phyloP scores from a whole-genome alignment of 2,113 vertebrate species.

The Theropithecus gelada region DNA sequence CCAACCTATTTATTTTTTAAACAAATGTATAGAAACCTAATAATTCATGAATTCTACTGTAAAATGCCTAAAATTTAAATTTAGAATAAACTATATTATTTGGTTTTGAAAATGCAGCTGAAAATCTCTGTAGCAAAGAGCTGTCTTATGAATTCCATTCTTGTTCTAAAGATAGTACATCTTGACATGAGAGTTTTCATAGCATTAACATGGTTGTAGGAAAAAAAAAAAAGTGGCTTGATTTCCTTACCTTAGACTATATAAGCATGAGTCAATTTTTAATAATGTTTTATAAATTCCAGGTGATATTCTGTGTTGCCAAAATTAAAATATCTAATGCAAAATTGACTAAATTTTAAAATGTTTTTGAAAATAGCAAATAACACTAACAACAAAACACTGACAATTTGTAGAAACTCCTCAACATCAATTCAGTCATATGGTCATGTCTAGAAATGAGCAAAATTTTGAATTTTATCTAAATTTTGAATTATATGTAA shows the following conservation, averaged over 20 bases:
- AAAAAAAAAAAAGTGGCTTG: not conserved
- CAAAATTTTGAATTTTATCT: not conserved
- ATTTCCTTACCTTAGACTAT: not conserved
- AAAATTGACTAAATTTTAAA: not conserved
- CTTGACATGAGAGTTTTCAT: not conserved
- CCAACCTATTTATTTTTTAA: not conserved
- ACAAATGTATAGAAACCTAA: not conserved
- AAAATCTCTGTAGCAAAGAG: not conserved
- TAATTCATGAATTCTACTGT: not conserved
- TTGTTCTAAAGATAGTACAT: not conserved
- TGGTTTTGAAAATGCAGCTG: not conserved
- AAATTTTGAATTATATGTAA: not conserved
- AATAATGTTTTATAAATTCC: not conserved
- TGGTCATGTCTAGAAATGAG: not conserved
- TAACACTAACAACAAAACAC: not conserved
- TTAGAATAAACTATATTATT: not conserved
- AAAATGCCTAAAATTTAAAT: not conserved
- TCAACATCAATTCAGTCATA: not conserved
- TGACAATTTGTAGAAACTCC: not conserved
- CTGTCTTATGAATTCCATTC: not conserved
- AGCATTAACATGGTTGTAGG: not conserved
- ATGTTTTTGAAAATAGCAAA: not conserved
- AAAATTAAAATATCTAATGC: not conserved
- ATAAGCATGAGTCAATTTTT: not conserved
- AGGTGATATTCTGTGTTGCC: not conserved